phyloP scores from a whole-genome alignment of 2,113 vertebrate species.

The Mohoua ochrocephala region DNA sequence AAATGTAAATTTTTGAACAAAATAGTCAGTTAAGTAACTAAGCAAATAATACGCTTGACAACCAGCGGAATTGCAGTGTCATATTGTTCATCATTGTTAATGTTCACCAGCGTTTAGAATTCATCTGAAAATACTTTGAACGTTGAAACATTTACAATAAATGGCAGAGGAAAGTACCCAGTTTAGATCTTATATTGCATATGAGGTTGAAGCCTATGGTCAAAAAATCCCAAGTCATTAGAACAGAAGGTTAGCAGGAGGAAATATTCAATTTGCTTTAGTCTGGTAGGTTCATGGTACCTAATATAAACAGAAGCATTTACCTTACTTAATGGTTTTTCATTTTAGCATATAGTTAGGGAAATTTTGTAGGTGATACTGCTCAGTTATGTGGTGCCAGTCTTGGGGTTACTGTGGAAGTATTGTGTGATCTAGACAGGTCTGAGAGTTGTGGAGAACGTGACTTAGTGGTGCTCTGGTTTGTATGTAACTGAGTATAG shows the following conservation, averaged over 20 bases:
- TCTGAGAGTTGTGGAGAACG: neutral
- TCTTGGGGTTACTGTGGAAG: neutral
- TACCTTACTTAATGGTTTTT: neutral
- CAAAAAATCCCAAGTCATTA: neutral
- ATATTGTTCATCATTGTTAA: neutral
- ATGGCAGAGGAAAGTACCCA: neutral
- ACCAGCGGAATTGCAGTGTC: neutral
- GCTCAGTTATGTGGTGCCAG: neutral
- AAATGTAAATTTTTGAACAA: neutral
- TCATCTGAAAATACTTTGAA: neutral
- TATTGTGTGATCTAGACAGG: neutral
- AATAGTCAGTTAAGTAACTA: neutral
- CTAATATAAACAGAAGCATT: neutral
- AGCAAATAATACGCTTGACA: neutral
- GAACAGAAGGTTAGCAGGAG: neutral
- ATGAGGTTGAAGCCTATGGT: neutral
- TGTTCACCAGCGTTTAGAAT: neutral
- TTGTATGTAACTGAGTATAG: neutral
- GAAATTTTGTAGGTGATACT: neutral
- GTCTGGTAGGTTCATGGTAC: neutral
- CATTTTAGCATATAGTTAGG: neutral
- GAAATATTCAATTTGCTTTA: neutral
- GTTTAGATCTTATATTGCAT: accelerated
- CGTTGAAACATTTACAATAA: neutral
- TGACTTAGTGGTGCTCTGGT: accelerated